phyloP scores from a whole-genome alignment of 2,888 invertebrate species.

The Sinhomidia bicolor region DNA sequence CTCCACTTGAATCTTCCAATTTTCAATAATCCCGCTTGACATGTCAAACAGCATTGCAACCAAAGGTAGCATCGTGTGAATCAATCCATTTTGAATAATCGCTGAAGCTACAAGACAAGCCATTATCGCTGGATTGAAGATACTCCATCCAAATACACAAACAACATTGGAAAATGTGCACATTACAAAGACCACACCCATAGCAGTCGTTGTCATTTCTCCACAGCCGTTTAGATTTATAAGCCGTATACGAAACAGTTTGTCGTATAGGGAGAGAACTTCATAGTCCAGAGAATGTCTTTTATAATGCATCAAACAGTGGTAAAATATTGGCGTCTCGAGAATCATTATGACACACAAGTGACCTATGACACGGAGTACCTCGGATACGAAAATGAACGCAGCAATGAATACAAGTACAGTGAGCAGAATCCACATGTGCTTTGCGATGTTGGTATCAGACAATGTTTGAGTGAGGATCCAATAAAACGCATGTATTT shows the following conservation, averaged over 20 bases:
- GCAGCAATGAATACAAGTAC: neutral
- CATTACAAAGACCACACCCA: neutral
- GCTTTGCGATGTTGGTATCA: neutral
- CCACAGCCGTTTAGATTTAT: neutral
- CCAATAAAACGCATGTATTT: neutral
- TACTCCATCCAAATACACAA: neutral
- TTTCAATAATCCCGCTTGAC: neutral
- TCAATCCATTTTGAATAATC: neutral
- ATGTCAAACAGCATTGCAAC: conserved; percentile 38
- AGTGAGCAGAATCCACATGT: neutral
- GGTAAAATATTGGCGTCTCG: conserved; percentile 38
- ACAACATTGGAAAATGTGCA: neutral
- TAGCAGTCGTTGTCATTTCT: neutral
- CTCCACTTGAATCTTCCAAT: conserved; percentile 1
- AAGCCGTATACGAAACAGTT: conserved; percentile 25
- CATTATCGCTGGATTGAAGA: neutral
- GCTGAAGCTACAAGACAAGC: neutral
- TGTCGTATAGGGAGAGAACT: neutral
- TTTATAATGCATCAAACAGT: neutral
- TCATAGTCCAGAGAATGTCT: neutral
- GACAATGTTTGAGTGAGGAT: neutral
- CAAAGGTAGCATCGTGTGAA: neutral
- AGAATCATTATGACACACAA: conserved; percentile 39
- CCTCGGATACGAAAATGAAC: neutral
- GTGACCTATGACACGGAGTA: neutral